These are phyloP conservation scores for Drosophila eugracilis DNA, from an alignment of 1,140 invertebrate species.

Conservation along the genomic window DNA sequence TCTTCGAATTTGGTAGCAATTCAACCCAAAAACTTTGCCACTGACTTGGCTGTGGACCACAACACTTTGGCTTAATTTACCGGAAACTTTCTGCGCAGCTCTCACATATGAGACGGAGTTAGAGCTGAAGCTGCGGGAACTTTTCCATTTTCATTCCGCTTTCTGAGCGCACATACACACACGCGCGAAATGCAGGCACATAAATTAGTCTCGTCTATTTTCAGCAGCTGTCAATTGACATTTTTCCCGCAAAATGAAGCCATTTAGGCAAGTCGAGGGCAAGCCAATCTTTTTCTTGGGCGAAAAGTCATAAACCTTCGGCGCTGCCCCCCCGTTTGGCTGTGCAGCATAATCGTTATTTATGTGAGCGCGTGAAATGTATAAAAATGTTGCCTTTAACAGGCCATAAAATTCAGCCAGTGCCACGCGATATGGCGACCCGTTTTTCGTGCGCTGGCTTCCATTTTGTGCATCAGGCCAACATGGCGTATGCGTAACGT, in stretches of 20 bases:
- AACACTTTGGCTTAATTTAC: conserved; percentile 78
- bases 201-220: conserved; percentile 58
- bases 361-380: conserved; percentile 79
- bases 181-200: conserved; percentile 28
- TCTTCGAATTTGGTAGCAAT: conserved; percentile 60
- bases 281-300: conserved; percentile 54
- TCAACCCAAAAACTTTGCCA: conserved; percentile 53
- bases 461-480: conserved; percentile 44
- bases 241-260: conserved; percentile 71
- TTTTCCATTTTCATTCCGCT: conserved; percentile 58
- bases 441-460: conserved; percentile 10
- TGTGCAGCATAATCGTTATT: conserved; percentile 72
- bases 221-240: conserved; percentile 70
- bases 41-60: conserved; percentile 54
- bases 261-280: conserved; percentile 57
- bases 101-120: conserved; percentile 31
- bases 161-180: too few relatives aligned
- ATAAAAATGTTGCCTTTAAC: conserved; percentile 74
- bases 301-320: conserved; percentile 74
- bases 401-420: conserved; percentile 54
- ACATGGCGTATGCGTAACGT: conserved; percentile 67
- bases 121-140: too few relatives aligned
- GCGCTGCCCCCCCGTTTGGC: conserved; percentile 52
- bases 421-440: conserved; percentile 11
- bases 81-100: conserved; percentile 58